Evolutionary conservation across 2,888 invertebrate genomes (phyloP).

Genomic region (Nomada fucata): DNA sequence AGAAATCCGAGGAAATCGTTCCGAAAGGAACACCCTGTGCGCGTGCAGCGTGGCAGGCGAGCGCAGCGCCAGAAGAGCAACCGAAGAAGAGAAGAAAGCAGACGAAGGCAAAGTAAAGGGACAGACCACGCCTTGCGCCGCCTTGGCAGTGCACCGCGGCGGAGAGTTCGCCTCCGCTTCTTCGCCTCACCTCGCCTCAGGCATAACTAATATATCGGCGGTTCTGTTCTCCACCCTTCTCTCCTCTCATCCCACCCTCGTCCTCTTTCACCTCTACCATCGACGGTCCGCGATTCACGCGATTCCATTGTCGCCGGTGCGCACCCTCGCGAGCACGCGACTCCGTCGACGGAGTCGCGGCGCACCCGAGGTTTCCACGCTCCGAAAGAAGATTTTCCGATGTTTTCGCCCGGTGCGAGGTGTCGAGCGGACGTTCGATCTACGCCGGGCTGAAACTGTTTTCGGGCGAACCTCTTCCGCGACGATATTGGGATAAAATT

Average conservation of each 20-base stretch:
- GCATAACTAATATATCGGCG: conserved; percentile 79
- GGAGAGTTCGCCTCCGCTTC: conserved; percentile 69
- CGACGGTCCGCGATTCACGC: conserved; percentile 53
- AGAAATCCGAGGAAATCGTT: not conserved
- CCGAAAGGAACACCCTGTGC: conserved; percentile 37
- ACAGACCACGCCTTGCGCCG: conserved; percentile 74
- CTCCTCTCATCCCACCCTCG: conserved; percentile 16
- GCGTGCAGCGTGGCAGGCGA: conserved; percentile 3
- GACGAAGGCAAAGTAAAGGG: conserved; percentile 70
- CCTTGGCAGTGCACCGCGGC: conserved; percentile 60
- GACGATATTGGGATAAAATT: conserved; percentile 23
- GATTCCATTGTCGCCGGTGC: conserved; percentile 40
- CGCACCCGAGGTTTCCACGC: conserved; percentile 13
- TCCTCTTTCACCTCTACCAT: conserved; percentile 28
- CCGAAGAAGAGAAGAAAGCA: conserved; percentile 56
- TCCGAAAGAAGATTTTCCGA: not conserved
- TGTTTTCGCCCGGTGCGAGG: not conserved
- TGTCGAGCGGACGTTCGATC: not conserved
- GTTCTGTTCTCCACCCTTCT: conserved; percentile 21
- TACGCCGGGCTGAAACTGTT: conserved; percentile 4
- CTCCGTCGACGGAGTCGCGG: not conserved
- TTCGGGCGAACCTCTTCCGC: conserved; percentile 15
- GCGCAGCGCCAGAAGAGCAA: conserved; percentile 10
- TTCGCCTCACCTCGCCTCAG: conserved; percentile 68
- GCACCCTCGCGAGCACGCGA: conserved; percentile 11